These are phyloP conservation scores for Steinernema feltiae DNA, from an alignment of 1,140 invertebrate species.

Conservation along the genomic window DNA sequence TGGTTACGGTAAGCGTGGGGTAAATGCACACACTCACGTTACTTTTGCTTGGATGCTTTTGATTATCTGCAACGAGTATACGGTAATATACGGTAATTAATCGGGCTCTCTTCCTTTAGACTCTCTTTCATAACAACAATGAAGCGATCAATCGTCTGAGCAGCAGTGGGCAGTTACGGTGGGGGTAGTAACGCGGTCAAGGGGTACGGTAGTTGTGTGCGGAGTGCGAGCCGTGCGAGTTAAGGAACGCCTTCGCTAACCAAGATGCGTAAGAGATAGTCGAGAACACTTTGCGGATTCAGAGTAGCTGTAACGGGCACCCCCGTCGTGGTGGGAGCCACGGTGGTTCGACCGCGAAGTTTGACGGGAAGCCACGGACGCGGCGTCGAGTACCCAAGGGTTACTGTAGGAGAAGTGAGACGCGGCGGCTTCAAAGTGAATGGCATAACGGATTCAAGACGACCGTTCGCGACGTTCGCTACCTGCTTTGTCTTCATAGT, in stretches of 20 bases:
- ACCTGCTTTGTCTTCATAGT: background rate
- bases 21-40: slow-evolving; percentile 4
- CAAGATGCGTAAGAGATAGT: background rate
- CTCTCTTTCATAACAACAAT: no score
- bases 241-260: background rate
- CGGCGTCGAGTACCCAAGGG: background rate
- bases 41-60: slow-evolving; percentile 1
- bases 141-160: no score
- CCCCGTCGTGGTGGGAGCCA: background rate
- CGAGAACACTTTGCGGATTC: background rate
- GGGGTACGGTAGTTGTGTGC: background rate
- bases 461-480: background rate
- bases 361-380: background rate
- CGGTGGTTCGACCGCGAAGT: background rate
- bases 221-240: background rate
- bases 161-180: no score
- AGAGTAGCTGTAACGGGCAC: background rate
- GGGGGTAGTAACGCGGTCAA: no score
- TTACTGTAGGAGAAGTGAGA: background rate
- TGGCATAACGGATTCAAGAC: background rate
- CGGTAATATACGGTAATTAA: background rate
- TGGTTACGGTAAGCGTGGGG: slow-evolving; percentile 6
- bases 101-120: background rate
- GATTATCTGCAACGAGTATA: background rate
- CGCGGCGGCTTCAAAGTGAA: background rate